Conservation (phyloP, 2,113 vertebrate species). For the Numida meleagris region DNA sequence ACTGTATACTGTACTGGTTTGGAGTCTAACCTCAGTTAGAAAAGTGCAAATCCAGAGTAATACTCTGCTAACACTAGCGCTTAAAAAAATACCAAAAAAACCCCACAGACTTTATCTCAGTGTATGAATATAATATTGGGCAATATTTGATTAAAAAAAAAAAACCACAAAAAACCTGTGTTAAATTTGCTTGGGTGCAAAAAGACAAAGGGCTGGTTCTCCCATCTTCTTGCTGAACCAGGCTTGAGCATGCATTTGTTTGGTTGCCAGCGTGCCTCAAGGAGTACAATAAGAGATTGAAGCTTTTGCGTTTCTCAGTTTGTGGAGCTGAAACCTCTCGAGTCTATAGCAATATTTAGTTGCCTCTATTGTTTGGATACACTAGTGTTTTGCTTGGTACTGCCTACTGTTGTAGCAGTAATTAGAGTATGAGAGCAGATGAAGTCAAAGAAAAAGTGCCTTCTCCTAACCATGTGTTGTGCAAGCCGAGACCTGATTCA, state of each 20-base stretch:
- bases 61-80: background rate
- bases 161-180: background rate
- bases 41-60: slow-evolving; percentile 9
- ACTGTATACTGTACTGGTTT: background rate
- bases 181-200: background rate
- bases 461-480: background rate
- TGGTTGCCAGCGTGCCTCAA: background rate
- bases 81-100: background rate
- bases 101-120: background rate
- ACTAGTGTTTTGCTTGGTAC: background rate
- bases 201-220: background rate
- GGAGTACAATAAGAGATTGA: background rate
- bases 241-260: background rate
- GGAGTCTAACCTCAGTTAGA: slow-evolving; percentile 1
- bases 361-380: background rate
- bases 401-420: background rate
- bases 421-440: background rate
- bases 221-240: background rate
- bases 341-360: background rate
- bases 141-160: background rate
- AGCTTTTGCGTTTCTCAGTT: background rate
- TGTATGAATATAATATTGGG: accelerated
- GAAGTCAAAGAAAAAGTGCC: background rate
- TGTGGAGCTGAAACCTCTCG: background rate
- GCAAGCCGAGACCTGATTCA: background rate